Evolutionary conservation across 2,888 invertebrate genomes (phyloP), one percentile per base, ranked within the genome.

Genomic region (Mellilla xanthometata): DNA sequence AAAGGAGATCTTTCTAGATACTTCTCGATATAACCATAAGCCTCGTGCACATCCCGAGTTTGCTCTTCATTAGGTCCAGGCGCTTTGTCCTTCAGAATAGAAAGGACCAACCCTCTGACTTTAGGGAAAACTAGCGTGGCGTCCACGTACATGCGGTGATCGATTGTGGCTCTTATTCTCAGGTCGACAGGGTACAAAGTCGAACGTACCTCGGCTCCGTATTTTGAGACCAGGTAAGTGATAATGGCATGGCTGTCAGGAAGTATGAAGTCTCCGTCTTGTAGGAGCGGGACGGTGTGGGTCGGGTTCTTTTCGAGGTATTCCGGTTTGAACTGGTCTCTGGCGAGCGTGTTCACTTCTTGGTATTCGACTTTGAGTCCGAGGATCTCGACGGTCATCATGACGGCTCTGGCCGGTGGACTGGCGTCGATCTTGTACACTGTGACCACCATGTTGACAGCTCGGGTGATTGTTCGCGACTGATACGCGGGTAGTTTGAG

Each of bases 161-260:
- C 64, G 6, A 77, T 54, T 12, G 56, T 60, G 0, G 73, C 67
- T 54, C 68, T 64, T 48, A 52, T 27, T 7, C 56, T 54, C 19
- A 68, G 34, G 28, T 74, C 76, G 2, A 41, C 54, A 36, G 77
- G 74, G 53, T 76, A 77, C 9, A 72, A 39, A 33, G 59, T 50
- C 2, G 61, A 56, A 31, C 60, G 52, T 22, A 65, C 64, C 0
- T 70, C 68, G 1, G 60, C 68, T 19, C 76, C 77, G 26, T 73
- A 78, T 39, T 76, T 78, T 0, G 73, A 68, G 0, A 70, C 64
- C 7, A 78, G 44, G 39, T 78, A 78, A 0, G 68, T 71, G 0
- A 70, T 59, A 8, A 78, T 78, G 0, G 76, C 70, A 22, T 76
- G 76, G 27, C 76, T 76, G 15, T 76, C 76, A 4, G 67, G 52